These are phyloP conservation scores for Dallia pectoralis DNA, from an alignment of 2,797 vertebrate genomes.

Conservation along the genomic window DNA sequence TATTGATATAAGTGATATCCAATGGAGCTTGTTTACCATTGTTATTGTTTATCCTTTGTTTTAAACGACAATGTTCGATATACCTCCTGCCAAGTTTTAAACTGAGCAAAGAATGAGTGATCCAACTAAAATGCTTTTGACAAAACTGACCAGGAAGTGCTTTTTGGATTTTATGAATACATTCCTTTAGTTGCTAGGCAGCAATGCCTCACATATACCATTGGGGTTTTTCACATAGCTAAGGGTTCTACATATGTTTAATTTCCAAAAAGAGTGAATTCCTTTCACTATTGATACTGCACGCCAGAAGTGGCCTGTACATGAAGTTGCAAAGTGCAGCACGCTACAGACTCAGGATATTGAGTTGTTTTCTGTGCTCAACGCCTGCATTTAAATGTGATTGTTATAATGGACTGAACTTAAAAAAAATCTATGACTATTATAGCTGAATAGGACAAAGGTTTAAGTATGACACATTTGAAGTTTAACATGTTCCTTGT, in stretches of 20 bases:
- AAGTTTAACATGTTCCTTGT: too few relatives aligned
- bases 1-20: conserved; percentile 35
- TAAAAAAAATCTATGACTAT: too few relatives aligned
- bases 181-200: conserved; percentile 55
- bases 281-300: conserved; percentile 86
- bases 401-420: conserved; percentile 81
- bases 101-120: conserved; percentile 51
- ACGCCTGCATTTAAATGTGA: conserved; percentile 81
- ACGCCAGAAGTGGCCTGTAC: conserved; percentile 73
- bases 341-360: conserved; percentile 79
- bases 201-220: conserved; percentile 14
- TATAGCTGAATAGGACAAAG: too few relatives aligned
- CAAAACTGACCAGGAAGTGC: conserved; percentile 31
- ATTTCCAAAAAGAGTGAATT: conserved; percentile 79
- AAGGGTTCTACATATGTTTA: conserved; percentile 73
- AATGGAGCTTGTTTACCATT: conserved; percentile 40
- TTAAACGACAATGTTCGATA: conserved; percentile 37
- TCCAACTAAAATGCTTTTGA: conserved; percentile 37
- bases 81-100: conserved; percentile 65
- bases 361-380: conserved; percentile 74
- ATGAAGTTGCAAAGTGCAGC: conserved; percentile 73
- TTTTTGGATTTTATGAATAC: conserved; percentile 59
- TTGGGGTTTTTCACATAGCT: conserved; percentile 47
- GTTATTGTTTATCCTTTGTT: conserved; percentile 18
- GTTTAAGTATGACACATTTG: too few relatives aligned